Evolutionary conservation across 2,797 vertebrate species (phyloP).

Genomic region (Distichodus sexfasciatus): DNA sequence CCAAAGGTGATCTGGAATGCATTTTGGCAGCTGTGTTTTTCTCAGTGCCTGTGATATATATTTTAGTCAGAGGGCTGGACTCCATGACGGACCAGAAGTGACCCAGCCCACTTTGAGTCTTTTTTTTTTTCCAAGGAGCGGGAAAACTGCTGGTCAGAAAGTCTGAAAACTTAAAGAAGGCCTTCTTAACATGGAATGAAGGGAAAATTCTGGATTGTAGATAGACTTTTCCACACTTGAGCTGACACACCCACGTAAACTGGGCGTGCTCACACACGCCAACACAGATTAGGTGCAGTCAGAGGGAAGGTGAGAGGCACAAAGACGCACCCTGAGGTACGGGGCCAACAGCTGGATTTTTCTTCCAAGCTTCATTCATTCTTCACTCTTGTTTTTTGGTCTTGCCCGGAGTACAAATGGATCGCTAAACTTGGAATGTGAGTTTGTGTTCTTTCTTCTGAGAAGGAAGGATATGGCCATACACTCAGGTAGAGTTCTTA

Average conservation of each 20-base stretch:
- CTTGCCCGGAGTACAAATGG: constrained; percentile 49
- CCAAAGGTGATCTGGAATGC: constrained; percentile 50
- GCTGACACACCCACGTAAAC: constrained; percentile 40
- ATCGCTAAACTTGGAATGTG: constrained; percentile 44
- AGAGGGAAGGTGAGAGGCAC: constrained; percentile 52
- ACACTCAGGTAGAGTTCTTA: constrained; percentile 64
- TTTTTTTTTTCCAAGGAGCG: constrained; percentile 19
- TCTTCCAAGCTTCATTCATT: neutral
- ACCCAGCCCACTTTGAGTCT: neutral
- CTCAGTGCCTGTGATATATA: constrained; percentile 29
- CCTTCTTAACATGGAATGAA: constrained; percentile 53
- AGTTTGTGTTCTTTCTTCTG: constrained; percentile 31
- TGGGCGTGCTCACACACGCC: constrained; percentile 66
- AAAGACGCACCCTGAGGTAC: constrained; percentile 30
- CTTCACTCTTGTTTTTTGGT: constrained; percentile 14
- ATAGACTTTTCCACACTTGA: constrained; percentile 28
- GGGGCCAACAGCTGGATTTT: constrained; percentile 4
- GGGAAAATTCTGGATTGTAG: constrained; percentile 42
- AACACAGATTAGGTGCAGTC: constrained; percentile 38
- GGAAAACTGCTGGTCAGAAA: constrained; percentile 42
- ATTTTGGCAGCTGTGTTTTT: constrained; percentile 38
- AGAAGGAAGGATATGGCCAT: constrained; percentile 67
- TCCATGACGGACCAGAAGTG: constrained; percentile 12
- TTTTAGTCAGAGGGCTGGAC: constrained; percentile 30
- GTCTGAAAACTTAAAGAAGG: constrained; percentile 16